Evolutionary conservation across 2,888 invertebrate species (phyloP).

Genomic region (Callyntrura sp.): DNA sequence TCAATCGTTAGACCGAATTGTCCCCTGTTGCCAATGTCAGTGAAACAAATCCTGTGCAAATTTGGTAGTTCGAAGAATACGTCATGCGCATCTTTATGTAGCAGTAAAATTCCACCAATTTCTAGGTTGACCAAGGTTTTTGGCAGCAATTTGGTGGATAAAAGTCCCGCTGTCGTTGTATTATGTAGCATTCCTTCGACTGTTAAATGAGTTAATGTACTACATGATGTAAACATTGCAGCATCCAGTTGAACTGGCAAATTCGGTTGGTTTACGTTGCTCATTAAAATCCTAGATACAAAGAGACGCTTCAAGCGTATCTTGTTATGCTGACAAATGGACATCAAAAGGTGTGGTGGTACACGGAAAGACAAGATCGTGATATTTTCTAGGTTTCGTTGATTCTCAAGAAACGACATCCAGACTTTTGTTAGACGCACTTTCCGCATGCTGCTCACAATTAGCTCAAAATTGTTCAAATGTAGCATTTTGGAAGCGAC

Average conservation of each 20-base stretch:
- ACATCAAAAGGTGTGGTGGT: conserved; percentile 11
- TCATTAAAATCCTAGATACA: conserved; percentile 62
- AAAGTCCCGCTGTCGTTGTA: conserved; percentile 23
- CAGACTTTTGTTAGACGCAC: conserved; percentile 63
- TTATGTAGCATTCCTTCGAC: conserved; percentile 65
- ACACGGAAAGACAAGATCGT: conserved; percentile 58
- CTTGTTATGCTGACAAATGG: conserved; percentile 57
- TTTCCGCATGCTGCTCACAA: conserved; percentile 60
- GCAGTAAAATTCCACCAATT: conserved; percentile 48
- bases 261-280: neutral
- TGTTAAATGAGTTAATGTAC: conserved; percentile 23
- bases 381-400: conserved; percentile 36
- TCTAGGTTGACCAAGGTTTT: conserved; percentile 54
- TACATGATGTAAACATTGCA: conserved; percentile 38
- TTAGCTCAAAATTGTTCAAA: conserved; percentile 61
- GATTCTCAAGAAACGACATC: conserved; percentile 64
- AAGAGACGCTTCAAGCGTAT: conserved; percentile 6
- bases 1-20: conserved; percentile 58
- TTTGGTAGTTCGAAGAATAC: conserved; percentile 49
- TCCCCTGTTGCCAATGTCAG: conserved; percentile 57
- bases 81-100: conserved; percentile 40
- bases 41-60: conserved; percentile 41
- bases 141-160: conserved; percentile 18
- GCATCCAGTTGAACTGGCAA: conserved; percentile 47
- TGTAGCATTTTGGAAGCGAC: conserved; percentile 51